A percentile compares a stretch with the other conserved stretches of the same genome.
These are phyloP conservation scores for Apaloderma vittatum DNA, from an alignment of 2,113 vertebrate species.

Conservation along the genomic window DNA sequence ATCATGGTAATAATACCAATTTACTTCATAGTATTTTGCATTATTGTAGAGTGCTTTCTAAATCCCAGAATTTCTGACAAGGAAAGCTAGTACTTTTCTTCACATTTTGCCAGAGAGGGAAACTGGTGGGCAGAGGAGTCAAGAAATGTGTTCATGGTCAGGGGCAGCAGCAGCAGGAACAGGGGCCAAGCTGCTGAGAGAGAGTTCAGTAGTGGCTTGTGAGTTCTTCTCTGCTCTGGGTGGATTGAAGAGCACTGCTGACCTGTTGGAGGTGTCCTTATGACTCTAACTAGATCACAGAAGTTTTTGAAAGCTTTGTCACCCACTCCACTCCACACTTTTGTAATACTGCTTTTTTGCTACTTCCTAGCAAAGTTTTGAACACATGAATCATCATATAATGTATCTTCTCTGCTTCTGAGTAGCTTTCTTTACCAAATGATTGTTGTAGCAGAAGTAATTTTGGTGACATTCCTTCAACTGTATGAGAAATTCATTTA, in stretches of 20 bases:
- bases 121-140: neutral
- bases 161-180: neutral
- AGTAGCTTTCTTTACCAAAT: neutral
- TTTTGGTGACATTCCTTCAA: neutral
- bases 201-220: neutral
- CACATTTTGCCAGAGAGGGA: neutral
- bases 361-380: neutral
- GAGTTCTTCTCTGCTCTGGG: neutral
- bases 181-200: neutral
- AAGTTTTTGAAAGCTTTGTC: neutral
- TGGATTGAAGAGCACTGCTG: neutral
- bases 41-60: neutral
- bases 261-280: neutral
- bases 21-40: neutral
- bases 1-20: neutral
- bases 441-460: neutral
- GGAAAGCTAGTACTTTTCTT: neutral
- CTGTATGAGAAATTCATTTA: neutral
- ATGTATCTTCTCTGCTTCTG: neutral
- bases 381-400: neutral
- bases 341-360: neutral
- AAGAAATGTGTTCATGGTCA: neutral
- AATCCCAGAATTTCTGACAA: neutral
- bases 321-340: neutral
- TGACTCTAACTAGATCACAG: neutral